Base-by-base conservation (phyloP, 35 echinoderm and acorn worm species). In the Anneissia japonica region DNA sequence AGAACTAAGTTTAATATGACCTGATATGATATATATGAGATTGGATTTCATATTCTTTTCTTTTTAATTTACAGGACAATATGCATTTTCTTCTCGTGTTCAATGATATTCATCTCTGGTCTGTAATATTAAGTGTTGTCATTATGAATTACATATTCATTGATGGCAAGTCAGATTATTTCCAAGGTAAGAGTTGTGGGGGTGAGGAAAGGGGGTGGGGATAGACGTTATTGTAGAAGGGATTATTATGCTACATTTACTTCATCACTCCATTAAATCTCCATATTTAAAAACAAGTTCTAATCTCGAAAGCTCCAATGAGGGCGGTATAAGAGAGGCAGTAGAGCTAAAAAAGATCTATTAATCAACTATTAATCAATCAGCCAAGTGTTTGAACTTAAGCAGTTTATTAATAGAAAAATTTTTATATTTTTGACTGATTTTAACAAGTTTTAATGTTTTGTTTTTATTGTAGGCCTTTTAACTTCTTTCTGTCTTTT, bases 121-220 rank as follows among this genome's bases (percentile, higher is more conserved):
- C 96, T 11, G 96, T 99, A 0, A 84, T 94, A 35, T 85, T 94
- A 9, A 94, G 96, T 84, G 96, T 93, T 16, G 93, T 99, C 43
- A 93, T 99, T 78, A 91, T 99, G 36, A 99, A 99, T 56, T 99
- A 92, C 39, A 92, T 89, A 31, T 99, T 94, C 77, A 89, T 91
- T 9, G 96, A 99, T 87, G 96, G 92, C 0, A 99, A 99, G 76
- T 89, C 88, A 32, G 90, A 99, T 75, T 99, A 99, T 72, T 99
- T 99, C 56, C 96, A 99, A 89, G 96, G 96, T 91, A 74, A 99
- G 83, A 36, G 34, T 16, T 5, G 13, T 36, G 34, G 4, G n/a
- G 5, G 23, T 3, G 14, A 34, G 11, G 21, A 87, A 16, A 28
- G 10, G 37, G 14, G 32, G n/a, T 30, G 29, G 41, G 36, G 74